A percentile compares a stretch with the other conserved stretches of the same genome.
phyloP scores from a whole-genome alignment of 2,888 invertebrate species.

The Cephus sareptanus region DNA sequence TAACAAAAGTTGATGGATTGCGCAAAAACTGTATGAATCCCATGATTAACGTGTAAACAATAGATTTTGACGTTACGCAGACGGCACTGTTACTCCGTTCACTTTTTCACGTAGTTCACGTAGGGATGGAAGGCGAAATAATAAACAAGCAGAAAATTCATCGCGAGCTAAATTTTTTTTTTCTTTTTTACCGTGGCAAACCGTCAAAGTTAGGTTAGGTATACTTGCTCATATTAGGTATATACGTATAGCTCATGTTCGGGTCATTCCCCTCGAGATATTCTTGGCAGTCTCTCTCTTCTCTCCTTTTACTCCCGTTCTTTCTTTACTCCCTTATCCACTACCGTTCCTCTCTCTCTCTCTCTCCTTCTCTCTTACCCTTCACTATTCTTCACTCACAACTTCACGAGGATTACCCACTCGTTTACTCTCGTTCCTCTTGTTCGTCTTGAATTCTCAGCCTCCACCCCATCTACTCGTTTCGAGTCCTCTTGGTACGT shows the following conservation, averaged over 20 bases:
- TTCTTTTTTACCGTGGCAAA: background rate
- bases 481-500: background rate
- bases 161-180: background rate
- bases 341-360: constrained; percentile 3
- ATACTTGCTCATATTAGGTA: constrained; percentile 9
- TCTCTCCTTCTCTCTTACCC: constrained; percentile 4
- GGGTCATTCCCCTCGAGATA: constrained; percentile 57
- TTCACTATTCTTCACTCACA: constrained; percentile 6
- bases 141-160: background rate
- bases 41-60: background rate
- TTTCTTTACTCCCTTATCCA: constrained; percentile 3
- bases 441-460: constrained; percentile 6
- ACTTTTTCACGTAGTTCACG: background rate
- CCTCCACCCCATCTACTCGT: background rate
- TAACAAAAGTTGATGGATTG: background rate
- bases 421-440: constrained; percentile 20
- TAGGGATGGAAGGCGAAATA: background rate
- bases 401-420: constrained; percentile 17
- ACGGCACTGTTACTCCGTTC: background rate
- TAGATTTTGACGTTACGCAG: background rate
- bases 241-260: constrained; percentile 42
- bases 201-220: background rate
- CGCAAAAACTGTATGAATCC: background rate
- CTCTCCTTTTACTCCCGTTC: constrained; percentile 29
- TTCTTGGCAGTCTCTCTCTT: constrained; percentile 51